Conservation (phyloP, 2,888 invertebrate genomes). For the Neoscelio sp. region DNA sequence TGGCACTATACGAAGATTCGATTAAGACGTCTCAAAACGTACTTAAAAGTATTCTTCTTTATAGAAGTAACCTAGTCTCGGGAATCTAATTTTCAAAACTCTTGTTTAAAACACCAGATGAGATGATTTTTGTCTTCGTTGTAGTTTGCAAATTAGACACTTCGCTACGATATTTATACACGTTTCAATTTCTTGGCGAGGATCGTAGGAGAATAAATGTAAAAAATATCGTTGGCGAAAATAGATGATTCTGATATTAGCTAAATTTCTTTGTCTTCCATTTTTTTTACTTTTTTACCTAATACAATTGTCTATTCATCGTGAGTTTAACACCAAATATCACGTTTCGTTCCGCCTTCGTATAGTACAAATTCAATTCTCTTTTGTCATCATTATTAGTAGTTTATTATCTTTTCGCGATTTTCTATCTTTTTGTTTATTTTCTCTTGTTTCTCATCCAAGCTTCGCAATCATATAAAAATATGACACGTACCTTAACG, state of each 20-base stretch:
- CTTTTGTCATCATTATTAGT: constrained; percentile 53
- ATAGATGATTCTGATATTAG: constrained; percentile 65
- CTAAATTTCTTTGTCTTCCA: constrained; percentile 51
- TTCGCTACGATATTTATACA: constrained; percentile 56
- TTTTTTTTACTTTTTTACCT: constrained; percentile 31
- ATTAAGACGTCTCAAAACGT: constrained; percentile 10
- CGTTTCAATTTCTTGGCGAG: constrained; percentile 61
- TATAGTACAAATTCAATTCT: constrained; percentile 62
- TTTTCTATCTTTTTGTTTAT: too few relatives aligned
- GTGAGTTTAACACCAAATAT: constrained; percentile 63
- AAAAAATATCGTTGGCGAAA: constrained; percentile 68
- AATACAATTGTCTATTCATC: constrained; percentile 58
- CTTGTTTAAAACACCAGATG: constrained; percentile 45
- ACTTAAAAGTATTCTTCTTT: constrained; percentile 28
- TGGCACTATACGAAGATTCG: constrained; percentile 49
- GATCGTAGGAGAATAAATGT: constrained; percentile 64
- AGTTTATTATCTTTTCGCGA: constrained; percentile 53
- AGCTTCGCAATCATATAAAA: constrained; percentile 61
- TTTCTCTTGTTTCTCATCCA: constrained; percentile 38
- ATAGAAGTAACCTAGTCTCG: constrained; percentile 39
- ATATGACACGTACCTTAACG: constrained; percentile 56
- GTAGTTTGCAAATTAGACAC: constrained; percentile 46
- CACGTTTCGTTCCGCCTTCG: constrained; percentile 53
- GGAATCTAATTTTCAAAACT: constrained; percentile 37
- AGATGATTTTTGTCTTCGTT: constrained; percentile 35